Evolutionary conservation across 1,140 invertebrate species (phyloP), one percentile per base, ranked within the genome.

Genomic region (Procambarus clarkii): DNA sequence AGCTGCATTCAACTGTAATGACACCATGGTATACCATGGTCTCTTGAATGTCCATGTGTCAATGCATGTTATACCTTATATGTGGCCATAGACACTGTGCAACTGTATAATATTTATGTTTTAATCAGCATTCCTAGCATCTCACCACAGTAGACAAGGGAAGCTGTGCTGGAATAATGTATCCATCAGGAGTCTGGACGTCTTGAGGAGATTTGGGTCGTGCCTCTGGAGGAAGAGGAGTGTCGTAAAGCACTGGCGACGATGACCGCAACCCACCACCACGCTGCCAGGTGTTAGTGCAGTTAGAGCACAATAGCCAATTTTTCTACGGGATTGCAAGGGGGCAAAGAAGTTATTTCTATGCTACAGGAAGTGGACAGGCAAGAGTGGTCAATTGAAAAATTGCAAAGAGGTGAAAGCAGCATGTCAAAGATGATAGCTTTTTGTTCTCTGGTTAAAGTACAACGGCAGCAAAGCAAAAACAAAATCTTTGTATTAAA

Each of bases 131-230:
- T 54, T 18, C 13, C 60, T 64, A 58, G 54, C 34, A 34, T 48
- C 21, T 71, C 60, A 85, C 60, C 71, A 34, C 46, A 24, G 71
- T n/a, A 74, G 46, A 21, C 18, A 50, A 48, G 24, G 64, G 13
- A 45, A 74, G 71, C 83, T 71, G 71, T 24, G 83, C 60, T 46
- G 85, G 74, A 78, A 87, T 87, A 76, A 87, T 87, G 48, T 87
- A 87, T 45, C 85, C 85, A 77, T 87, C 85, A 44, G 85, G 44
- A 8, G 85, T 87, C 21, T 81, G 79, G 58, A 81, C n/a, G 21
- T 81, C 79, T 81, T 81, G 48, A n/a, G 79, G 79, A 2, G 79
- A 81, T 18, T 54, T 58, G n/a, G 48, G 54, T 50, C 79, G 48
- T 13, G 21, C 21, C 24, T 50, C 45, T 0, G 45, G 45, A 13